Conservation (phyloP, 2,797 vertebrate genomes). For the Anguilla pacifica region DNA sequence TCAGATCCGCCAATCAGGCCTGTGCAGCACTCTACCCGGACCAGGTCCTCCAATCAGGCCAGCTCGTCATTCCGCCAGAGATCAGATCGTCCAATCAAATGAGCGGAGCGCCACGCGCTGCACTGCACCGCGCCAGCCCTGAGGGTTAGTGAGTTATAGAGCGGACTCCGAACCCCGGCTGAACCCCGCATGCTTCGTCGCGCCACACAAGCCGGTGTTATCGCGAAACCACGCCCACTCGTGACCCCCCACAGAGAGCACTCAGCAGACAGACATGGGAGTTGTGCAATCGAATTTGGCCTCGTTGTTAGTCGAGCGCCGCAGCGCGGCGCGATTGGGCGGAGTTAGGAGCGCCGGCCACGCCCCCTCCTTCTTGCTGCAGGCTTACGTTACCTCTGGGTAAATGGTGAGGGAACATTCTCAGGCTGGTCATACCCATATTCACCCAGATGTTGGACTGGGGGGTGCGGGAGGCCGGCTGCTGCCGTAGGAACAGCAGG, state of each 20-base stretch:
- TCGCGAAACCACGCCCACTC: background rate
- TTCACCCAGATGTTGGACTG: slow-evolving; percentile 99
- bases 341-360: background rate
- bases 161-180: background rate
- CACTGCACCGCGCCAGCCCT: too few species aligned
- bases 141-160: too few species aligned
- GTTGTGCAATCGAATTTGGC: background rate
- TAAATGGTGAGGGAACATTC: slow-evolving; percentile 90
- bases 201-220: background rate
- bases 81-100: background rate
- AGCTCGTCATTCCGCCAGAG: background rate
- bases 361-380: slow-evolving; percentile 74
- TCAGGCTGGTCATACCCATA: slow-evolving; percentile 99
- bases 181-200: background rate
- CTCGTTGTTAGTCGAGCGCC: background rate
- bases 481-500: slow-evolving; percentile 94
- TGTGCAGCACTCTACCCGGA: background rate
- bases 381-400: slow-evolving; percentile 85
- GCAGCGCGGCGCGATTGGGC: background rate
- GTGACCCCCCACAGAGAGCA: background rate
- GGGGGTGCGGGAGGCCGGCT: slow-evolving; percentile 89
- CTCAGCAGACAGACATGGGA: background rate
- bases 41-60: background rate
- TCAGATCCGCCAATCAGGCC: background rate
- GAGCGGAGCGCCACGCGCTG: background rate